Percentiles rank a stretch among this genome's conserved stretches.
phyloP scores from a whole-genome alignment of 2,797 vertebrate species.

The Gallinago solitaria region DNA sequence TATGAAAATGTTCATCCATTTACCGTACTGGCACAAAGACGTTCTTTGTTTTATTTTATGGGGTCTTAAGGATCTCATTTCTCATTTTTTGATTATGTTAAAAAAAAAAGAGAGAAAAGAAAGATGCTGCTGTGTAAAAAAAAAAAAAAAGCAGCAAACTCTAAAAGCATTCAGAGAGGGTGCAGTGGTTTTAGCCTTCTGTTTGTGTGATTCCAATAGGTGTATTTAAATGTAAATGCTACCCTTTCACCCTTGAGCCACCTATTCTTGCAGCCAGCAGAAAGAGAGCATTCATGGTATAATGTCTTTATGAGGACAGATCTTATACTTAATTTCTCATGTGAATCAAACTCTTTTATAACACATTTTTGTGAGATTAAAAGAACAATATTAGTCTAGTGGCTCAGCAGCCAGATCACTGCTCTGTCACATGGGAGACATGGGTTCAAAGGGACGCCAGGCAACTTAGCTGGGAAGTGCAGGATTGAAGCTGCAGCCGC shows the following conservation, averaged over 20 bases:
- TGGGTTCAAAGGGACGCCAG: slow-evolving; percentile 35
- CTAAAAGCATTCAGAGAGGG: slow-evolving; percentile 54
- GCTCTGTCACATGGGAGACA: slow-evolving; percentile 44
- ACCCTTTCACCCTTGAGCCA: slow-evolving; percentile 76
- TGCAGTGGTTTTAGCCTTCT: slow-evolving; percentile 67
- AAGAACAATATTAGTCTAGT: slow-evolving; percentile 65
- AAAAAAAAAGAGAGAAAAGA: background rate
- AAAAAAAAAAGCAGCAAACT: slow-evolving; percentile 23
- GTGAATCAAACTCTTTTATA: slow-evolving; percentile 67
- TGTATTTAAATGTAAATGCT: slow-evolving; percentile 79
- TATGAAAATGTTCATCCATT: slow-evolving; percentile 30
- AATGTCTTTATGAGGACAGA: slow-evolving; percentile 73
- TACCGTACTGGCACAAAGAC: background rate
- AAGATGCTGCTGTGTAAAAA: background rate
- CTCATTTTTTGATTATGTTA: background rate
- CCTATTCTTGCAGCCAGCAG: slow-evolving; percentile 72
- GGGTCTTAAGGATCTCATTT: background rate
- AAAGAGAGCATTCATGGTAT: slow-evolving; percentile 77
- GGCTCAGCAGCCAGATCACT: slow-evolving; percentile 46
- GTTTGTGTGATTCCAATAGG: slow-evolving; percentile 72
- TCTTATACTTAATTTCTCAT: slow-evolving; percentile 74
- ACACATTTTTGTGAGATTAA: slow-evolving; percentile 60
- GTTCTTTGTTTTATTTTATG: slow-evolving; percentile 31
- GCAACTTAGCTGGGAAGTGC: background rate
- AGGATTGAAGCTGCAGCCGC: background rate